These are phyloP conservation scores for Nanorana parkeri DNA, from an alignment of 2,113 vertebrate genomes.

Conservation along the genomic window DNA sequence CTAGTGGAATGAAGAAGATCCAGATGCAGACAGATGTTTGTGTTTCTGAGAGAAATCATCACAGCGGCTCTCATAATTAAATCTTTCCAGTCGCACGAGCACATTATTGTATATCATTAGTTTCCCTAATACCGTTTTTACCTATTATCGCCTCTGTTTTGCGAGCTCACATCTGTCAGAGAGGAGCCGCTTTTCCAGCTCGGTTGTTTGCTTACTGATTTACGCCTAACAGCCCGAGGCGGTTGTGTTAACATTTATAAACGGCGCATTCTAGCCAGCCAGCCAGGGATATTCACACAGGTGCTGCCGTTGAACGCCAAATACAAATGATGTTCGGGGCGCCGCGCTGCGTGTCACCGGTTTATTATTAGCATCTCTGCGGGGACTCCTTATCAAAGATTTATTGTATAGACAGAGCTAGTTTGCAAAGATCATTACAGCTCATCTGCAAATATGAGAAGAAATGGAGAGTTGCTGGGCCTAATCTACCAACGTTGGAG, in stretches of 20 bases:
- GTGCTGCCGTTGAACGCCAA: neutral
- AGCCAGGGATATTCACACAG: neutral
- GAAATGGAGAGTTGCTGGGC: too few relatives aligned
- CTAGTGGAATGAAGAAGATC: neutral
- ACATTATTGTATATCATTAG: slow-evolving; percentile 69
- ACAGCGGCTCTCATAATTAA: slow-evolving; percentile 67
- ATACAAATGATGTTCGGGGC: slow-evolving; percentile 1
- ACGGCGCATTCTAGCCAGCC: neutral
- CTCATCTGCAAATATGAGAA: neutral
- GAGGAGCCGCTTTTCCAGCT: slow-evolving; percentile 59
- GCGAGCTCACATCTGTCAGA: slow-evolving; percentile 62
- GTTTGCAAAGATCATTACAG: neutral
- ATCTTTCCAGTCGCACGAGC: slow-evolving; percentile 65
- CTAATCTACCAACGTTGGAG: too few relatives aligned
- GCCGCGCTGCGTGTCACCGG: neutral
- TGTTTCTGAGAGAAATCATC: slow-evolving; percentile 57
- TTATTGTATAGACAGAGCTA: neutral
- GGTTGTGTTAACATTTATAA: slow-evolving; percentile 63
- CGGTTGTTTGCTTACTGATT: slow-evolving; percentile 62
- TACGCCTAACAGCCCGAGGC: slow-evolving; percentile 62
- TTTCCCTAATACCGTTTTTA: slow-evolving; percentile 63
- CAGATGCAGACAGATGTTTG: slow-evolving; percentile 47
- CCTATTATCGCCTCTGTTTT: slow-evolving; percentile 70
- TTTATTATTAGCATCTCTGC: neutral
- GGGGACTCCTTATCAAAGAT: neutral